These are phyloP conservation scores for Tor tambroides DNA, from an alignment of 2,113 vertebrate species.

Conservation along the genomic window DNA sequence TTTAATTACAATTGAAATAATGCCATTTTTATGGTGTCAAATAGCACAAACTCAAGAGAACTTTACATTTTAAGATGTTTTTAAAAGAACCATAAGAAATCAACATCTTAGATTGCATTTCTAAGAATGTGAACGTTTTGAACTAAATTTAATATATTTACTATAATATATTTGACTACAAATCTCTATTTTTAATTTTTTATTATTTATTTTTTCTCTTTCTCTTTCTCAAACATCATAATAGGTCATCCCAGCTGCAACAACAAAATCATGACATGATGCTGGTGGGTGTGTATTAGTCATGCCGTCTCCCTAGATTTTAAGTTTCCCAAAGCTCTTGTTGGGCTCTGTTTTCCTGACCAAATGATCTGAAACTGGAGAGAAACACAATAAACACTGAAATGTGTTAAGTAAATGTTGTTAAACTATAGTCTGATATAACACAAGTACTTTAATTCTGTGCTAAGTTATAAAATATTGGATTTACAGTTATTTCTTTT, in stretches of 20 bases:
- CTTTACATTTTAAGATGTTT: background rate
- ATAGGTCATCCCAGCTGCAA: background rate
- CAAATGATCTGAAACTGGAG: background rate
- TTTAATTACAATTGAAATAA: background rate
- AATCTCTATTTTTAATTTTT: background rate
- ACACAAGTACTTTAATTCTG: background rate
- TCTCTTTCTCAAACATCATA: background rate
- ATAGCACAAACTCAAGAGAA: background rate
- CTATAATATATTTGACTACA: background rate
- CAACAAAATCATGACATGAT: background rate
- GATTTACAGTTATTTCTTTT: background rate
- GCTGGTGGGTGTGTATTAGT: conserved; percentile 3
- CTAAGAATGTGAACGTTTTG: background rate
- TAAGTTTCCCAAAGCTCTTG: conserved; percentile 1
- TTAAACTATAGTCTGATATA: background rate
- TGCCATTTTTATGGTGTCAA: background rate
- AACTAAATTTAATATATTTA: background rate
- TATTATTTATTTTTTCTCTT: background rate
- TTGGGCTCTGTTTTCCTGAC: conserved; percentile 1
- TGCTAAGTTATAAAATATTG: background rate
- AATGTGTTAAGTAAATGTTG: background rate
- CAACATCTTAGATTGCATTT: background rate
- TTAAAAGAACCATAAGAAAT: background rate
- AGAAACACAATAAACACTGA: conserved; percentile 5
- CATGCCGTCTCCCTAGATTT: background rate